Base-by-base conservation (phyloP, 2,888 invertebrate genomes). In the Melanotus villosus region DNA sequence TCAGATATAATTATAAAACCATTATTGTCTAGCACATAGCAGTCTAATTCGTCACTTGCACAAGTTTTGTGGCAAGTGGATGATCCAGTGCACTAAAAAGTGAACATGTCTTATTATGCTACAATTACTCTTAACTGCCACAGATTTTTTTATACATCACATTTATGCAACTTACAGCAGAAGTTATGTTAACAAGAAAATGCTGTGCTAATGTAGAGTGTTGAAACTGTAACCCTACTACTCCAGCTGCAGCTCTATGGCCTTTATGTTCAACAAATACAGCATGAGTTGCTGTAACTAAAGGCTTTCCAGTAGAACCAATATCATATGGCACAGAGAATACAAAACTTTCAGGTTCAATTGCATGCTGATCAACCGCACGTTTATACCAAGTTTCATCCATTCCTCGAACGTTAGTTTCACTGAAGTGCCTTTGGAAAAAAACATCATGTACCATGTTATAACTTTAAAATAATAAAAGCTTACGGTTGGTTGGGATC, bases 1-100 rank as follows among this genome's bases (percentile, higher is more conserved):
- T 97, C 96, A 0, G 96, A 96, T 36, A 96, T 90, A 59, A 98
- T 92, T 58, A 98, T 93, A 83, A 96, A 98, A 10, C 97, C 98
- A 82, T 96, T 97, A 85, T 97, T 96, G 82, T 98, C 98, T 64
- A 98, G 86, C 32, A 98, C 92, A 82, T 96, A 98, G 83, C 98
- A 98, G 81, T 97, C 96, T 21, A 96, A 85, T 76, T 94, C 94
- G 73, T 93, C 93, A 7, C 94, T 94, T 12, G 93, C 94, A 79
- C 96, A 96, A 0, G 93, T 95, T 80, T 94, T 94, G 79, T 92
- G 92, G 80, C 95, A 95, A 52, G 88, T 90, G 1, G 90, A 88
- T 63, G 87, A 87, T 10, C 88, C 89, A 14, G 92, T 91, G 80
- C 94, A 94, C 92, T 92, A 81, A 63, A 85, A 73, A n/a, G n/a